Base-by-base conservation (phyloP, 2,797 vertebrate genomes). In the Thalassophryne amazonica region DNA sequence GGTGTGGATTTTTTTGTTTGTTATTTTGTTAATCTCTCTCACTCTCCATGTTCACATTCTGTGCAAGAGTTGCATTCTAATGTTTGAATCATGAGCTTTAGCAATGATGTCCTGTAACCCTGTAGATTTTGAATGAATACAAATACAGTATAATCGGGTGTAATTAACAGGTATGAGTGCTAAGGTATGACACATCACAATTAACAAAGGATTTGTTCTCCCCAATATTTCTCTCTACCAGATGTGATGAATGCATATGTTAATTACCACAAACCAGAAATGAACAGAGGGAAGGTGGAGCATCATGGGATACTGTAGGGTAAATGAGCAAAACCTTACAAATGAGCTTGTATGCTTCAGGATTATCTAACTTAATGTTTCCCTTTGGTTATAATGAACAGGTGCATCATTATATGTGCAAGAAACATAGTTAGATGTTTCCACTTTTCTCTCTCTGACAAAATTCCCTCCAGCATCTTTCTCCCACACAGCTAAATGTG, bases 381-480 rank as follows among this genome's bases (percentile, higher is more conserved):
- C 70, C 54, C 61, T 62, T 66, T 57, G 24, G 13, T 50, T 57
- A 55, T 74, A 81, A 73, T 73, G 52, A 67, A 49, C 70, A 80
- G 74, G 60, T 80, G 75, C 74, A 71, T 76, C 62, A 64, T 76
- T 60, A 70, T 31, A 25, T 33, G 35, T 3, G 2, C 31, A 23
- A 60, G 35, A 72, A 72, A 68, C 39, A 32, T 34, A 59, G 33
- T 60, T 49, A 57, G 47, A 60, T 64, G 51, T 65, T 54, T 70
- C 46, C 35, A 30, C 36, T 45, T 69, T 59, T 73, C 46, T 64
- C 42, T 67, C 28, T 52, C 21, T 51, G 55, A 74, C 61, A 52
- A 54, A 58, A 64, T 57, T 64, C 60, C 58, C 75, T 55, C 37
- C 36, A 69, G 74, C 50, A 42, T 22, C 22, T n/a, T 4, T 32